Base-by-base conservation (phyloP, 2,797 vertebrate species). In the Etheostoma perlongum region DNA sequence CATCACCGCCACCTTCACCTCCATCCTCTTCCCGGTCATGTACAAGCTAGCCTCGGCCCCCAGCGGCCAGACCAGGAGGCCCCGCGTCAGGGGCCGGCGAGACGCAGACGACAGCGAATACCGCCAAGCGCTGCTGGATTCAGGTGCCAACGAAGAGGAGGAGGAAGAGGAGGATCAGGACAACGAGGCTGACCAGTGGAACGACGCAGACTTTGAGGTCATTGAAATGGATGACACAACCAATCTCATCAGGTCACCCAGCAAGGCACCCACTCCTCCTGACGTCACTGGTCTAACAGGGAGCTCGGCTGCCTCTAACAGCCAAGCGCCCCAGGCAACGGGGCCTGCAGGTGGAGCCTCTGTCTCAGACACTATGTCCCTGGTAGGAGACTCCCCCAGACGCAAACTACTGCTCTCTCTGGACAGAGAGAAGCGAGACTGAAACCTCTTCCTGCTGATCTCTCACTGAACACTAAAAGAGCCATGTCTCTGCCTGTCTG, bases 21-120 rank as follows among this genome's bases (percentile, higher is more conserved):
- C 94, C 44, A 30, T 97, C 55, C 84, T 99, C 61, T 99, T 99
- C 89, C 97, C 97, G 0, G 84, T 97, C 76, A 95, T 99, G 95
- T 97, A 96, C 93, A 97, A 95, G 79, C 64, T 99, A 79, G 97
- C 97, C 46, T 93, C 88, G 0, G 78, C n/a, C 4, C 84, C 95
- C 0, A 13, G 40, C 0, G 46, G 83, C 8, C 75, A 46, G 0
- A 71, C 87, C 51, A 79, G 85, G 83, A 88, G 90, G 57, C 65
- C 4, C 2, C 86, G 86, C 16, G 53, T 51, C 52, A 79, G 63
- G 69, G 82, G 86, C 0, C 76, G 11, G 6, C 42, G 61, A 0
- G 87, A 93, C 1, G 6, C 74, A 0, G 93, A 95, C 0, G 96
- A 96, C 68, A 90, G 92, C 0, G 96, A 98, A 77, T 95, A 95